Conservation (phyloP, 1,140 invertebrate species). For the Tribolium madens region DNA sequence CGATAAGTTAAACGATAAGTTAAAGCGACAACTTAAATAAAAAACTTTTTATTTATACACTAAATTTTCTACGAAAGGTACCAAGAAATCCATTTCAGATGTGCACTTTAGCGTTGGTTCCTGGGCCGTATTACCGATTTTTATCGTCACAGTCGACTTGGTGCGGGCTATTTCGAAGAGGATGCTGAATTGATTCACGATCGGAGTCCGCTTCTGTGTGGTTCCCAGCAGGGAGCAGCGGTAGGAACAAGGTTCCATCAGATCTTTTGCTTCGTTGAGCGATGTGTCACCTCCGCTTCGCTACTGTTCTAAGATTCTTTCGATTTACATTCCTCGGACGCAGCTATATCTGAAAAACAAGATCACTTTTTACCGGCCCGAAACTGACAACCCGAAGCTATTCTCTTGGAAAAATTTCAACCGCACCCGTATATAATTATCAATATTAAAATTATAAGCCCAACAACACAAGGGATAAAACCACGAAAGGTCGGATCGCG, state of each 20-base stretch:
- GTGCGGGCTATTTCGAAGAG: not conserved
- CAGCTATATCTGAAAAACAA: conserved; percentile 62
- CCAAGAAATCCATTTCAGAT: conserved; percentile 57
- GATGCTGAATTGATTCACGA: not conserved
- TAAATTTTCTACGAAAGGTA: conserved; percentile 58
- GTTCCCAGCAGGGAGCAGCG: conserved; percentile 46
- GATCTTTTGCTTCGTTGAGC: conserved; percentile 60
- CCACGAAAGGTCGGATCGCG: conserved; percentile 29
- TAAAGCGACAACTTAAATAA: conserved; percentile 58
- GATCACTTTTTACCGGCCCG: conserved; percentile 51
- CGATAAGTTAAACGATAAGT: conserved; percentile 47
- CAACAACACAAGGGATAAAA: conserved; percentile 7
- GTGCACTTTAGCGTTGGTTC: conserved; percentile 53
- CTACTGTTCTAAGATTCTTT: conserved; percentile 62
- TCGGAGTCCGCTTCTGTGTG: conserved; percentile 39
- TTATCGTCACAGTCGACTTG: not conserved
- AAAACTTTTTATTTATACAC: conserved; percentile 50
- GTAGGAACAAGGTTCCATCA: conserved; percentile 52
- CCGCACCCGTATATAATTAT: conserved; percentile 27
- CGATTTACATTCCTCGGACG: conserved; percentile 63
- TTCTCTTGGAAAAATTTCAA: conserved; percentile 40
- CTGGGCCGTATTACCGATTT: conserved; percentile 9
- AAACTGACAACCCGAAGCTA: conserved; percentile 43
- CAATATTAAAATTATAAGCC: conserved; percentile 28
- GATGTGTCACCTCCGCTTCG: conserved; percentile 61